phyloP scores from a whole-genome alignment of 1,140 invertebrate genomes.

The Leptopilina clavipes region DNA sequence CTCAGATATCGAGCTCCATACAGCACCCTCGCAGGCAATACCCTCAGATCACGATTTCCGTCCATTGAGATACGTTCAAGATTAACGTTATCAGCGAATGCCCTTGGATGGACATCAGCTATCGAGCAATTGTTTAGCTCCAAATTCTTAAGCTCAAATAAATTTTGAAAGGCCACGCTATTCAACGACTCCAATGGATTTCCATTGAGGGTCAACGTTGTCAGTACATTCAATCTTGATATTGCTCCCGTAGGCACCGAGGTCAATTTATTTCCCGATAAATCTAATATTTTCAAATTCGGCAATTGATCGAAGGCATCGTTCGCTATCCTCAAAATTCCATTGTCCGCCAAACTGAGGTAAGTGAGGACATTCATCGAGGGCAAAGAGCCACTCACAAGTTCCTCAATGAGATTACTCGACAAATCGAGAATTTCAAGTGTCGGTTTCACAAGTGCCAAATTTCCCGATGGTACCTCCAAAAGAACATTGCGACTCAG shows the following conservation, averaged over 20 bases:
- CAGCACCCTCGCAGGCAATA: slow-evolving; percentile 83
- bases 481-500: slow-evolving; percentile 86
- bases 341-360: slow-evolving; percentile 82
- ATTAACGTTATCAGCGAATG: slow-evolving; percentile 89
- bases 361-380: slow-evolving; percentile 79
- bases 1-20: slow-evolving; percentile 85
- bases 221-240: slow-evolving; percentile 83
- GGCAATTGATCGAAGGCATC: slow-evolving; percentile 82
- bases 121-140: slow-evolving; percentile 82
- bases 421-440: slow-evolving; percentile 82
- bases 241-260: slow-evolving; percentile 84
- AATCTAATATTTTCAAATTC: slow-evolving; percentile 82
- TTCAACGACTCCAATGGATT: slow-evolving; percentile 84
- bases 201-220: slow-evolving; percentile 82
- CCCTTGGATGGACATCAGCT: slow-evolving; percentile 81
- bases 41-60: slow-evolving; percentile 82
- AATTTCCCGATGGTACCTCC: slow-evolving; percentile 82
- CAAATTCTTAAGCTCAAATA: slow-evolving; percentile 85
- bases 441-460: slow-evolving; percentile 77
- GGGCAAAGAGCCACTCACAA: slow-evolving; percentile 81
- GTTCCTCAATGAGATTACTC: slow-evolving; percentile 82
- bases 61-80: slow-evolving; percentile 86
- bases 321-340: slow-evolving; percentile 81
- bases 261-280: slow-evolving; percentile 89
- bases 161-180: slow-evolving; percentile 85